Conservation (phyloP, 2,113 vertebrate species). For the Vombatus ursinus region DNA sequence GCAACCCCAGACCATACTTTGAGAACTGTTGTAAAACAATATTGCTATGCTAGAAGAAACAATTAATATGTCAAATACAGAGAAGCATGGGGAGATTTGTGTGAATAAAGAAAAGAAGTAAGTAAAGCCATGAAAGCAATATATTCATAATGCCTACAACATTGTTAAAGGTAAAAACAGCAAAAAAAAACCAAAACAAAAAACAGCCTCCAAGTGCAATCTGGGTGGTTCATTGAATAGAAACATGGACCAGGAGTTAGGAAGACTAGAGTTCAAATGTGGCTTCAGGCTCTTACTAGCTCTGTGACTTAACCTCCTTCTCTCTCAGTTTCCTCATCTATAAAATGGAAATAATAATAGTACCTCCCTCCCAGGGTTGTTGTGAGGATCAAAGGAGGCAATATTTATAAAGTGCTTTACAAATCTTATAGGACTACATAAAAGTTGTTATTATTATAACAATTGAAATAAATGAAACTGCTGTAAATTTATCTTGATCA, state of each 20-base stretch:
- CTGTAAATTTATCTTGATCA: neutral
- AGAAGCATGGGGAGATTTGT: neutral
- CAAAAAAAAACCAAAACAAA: neutral
- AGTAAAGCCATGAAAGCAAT: neutral
- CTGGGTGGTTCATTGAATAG: neutral
- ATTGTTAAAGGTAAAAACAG: neutral
- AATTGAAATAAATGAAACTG: neutral
- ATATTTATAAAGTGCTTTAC: neutral
- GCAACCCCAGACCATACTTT: neutral
- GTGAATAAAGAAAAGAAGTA: neutral
- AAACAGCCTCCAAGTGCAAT: neutral
- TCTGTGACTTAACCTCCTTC: neutral
- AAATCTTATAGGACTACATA: neutral
- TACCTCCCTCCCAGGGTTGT: neutral
- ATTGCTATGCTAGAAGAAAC: neutral
- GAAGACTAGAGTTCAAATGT: neutral
- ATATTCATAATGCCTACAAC: neutral
- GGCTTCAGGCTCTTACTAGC: neutral
- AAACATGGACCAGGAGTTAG: neutral
- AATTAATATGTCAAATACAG: neutral
- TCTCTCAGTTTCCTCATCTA: neutral
- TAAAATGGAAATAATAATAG: neutral
- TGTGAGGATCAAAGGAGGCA: neutral
- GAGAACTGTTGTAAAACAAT: neutral
- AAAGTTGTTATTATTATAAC: neutral